These are phyloP conservation scores for Danionella cerebrum DNA, from an alignment of 2,113 vertebrate species.

Conservation along the genomic window DNA sequence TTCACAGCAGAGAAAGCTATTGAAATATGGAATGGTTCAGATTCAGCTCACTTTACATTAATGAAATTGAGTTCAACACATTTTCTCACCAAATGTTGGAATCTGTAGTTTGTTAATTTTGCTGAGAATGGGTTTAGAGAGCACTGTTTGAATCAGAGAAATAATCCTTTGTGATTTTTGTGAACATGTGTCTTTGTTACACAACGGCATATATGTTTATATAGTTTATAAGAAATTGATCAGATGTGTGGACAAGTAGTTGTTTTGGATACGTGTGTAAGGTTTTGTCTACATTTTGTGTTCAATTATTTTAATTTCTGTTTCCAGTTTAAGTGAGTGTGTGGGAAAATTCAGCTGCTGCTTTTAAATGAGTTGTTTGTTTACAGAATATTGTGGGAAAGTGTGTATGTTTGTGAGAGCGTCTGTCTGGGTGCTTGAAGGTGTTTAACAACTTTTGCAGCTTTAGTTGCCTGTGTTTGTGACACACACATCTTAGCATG, in stretches of 20 bases:
- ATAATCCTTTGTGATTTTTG: slow-evolving; percentile 66
- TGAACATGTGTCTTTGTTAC: slow-evolving; percentile 60
- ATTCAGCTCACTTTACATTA: no score
- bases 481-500: slow-evolving; percentile 29
- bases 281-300: slow-evolving; percentile 27
- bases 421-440: slow-evolving; percentile 18
- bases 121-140: slow-evolving; percentile 45
- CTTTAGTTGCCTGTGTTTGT: slow-evolving; percentile 38
- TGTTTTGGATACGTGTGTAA: neutral
- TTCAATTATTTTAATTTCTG: slow-evolving; percentile 12
- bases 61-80: neutral
- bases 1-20: no score
- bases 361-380: neutral
- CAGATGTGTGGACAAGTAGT: slow-evolving; percentile 17
- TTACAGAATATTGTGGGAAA: slow-evolving; percentile 35
- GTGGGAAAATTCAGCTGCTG: slow-evolving; percentile 40
- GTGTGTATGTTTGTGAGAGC: neutral
- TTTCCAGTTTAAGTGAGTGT: slow-evolving; percentile 30
- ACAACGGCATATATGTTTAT: slow-evolving; percentile 34
- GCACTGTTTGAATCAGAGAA: slow-evolving; percentile 63
- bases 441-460: slow-evolving; percentile 19
- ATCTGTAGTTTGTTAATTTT: neutral
- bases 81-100: neutral
- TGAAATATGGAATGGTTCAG: no score
- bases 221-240: slow-evolving; percentile 10